Percentiles rank a stretch among this genome's conserved stretches.
Evolutionary conservation across 1,140 invertebrate species (phyloP).

Genomic region (Leptopilina clavipes): DNA sequence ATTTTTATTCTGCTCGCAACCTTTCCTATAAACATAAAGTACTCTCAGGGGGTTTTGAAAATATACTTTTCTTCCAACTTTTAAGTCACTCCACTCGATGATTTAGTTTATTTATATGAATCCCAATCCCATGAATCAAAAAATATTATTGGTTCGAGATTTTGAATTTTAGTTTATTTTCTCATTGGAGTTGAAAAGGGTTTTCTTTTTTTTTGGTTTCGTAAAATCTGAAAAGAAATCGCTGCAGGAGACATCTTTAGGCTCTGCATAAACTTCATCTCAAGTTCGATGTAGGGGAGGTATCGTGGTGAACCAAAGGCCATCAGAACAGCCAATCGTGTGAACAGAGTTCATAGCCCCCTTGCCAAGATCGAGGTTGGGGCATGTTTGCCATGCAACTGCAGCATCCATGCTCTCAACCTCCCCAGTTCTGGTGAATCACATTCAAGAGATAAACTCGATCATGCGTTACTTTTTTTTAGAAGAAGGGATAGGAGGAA

Average conservation of each 20-base stretch:
- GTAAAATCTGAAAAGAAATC: background rate
- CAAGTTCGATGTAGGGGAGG: background rate
- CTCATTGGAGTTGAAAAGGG: background rate
- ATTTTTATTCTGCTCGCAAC: no score
- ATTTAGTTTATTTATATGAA: no score
- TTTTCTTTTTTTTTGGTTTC: background rate
- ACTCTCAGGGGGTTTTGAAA: no score
- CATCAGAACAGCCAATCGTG: constrained; percentile 26
- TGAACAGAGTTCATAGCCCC: constrained; percentile 26
- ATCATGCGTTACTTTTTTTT: constrained; percentile 18
- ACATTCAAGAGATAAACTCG: constrained; percentile 14
- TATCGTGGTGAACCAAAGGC: constrained; percentile 13
- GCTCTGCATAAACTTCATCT: constrained; percentile 4
- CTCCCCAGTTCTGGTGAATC: constrained; percentile 3
- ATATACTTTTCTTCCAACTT: no score
- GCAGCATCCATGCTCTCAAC: background rate
- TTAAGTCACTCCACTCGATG: no score
- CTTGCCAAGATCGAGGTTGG: background rate
- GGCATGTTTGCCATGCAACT: constrained; percentile 6
- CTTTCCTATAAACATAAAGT: no score
- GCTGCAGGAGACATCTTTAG: constrained; percentile 17
- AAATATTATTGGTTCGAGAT: background rate
- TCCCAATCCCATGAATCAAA: no score
- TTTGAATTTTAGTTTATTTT: background rate
- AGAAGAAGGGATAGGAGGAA: background rate